Evolutionary conservation across 2,888 invertebrate species (phyloP), one percentile per base, ranked within the genome.

Genomic region (Morpho helenor): DNA sequence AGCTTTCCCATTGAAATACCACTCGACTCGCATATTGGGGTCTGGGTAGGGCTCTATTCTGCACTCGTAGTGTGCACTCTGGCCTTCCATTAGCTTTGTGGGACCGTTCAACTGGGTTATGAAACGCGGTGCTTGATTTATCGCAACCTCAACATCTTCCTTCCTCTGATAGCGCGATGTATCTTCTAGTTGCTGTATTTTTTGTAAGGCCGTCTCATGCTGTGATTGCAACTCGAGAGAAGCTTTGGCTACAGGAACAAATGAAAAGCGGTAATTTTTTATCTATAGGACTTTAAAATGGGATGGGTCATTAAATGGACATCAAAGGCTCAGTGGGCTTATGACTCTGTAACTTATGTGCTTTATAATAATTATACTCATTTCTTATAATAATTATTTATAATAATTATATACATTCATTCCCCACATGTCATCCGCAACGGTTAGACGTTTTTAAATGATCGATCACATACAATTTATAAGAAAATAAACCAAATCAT

Each of bases 11-110:
- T 99, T 97, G 74, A 97, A 97, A 89, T 96, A 95, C 97, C 97
- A 98, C 84, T 97, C 97, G 0, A 97, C 96, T 74, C 96, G 96
- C 79, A 98, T 93, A 66, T 94, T 94, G 6, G 96, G 93, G 85
- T 98, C 97, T 2, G 97, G 97, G 74, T 97, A 97, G 9, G 98
- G 98, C 79, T 97, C 97, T 75, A 98, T 96, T 55, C 97, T 94
- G 74, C 97, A 97, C 87, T 98, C 98, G 74, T 97, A 97, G 81
- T 98, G 97, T 58, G 97, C 96, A 75, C 96, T 96, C 86, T 97
- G 96, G 0, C 95, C 96, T 85, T 98, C 98, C 50, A 95, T 92
- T 56, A 98, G 91, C 67, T 93, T 94, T n/a, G 94, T 93, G 16
- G 97, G 97, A 16, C 97, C 97, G 75, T 96, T 96, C 49, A 98